These are phyloP conservation scores for Eulemur rufifrons DNA, from an alignment of 2,113 vertebrate genomes.

Conservation along the genomic window DNA sequence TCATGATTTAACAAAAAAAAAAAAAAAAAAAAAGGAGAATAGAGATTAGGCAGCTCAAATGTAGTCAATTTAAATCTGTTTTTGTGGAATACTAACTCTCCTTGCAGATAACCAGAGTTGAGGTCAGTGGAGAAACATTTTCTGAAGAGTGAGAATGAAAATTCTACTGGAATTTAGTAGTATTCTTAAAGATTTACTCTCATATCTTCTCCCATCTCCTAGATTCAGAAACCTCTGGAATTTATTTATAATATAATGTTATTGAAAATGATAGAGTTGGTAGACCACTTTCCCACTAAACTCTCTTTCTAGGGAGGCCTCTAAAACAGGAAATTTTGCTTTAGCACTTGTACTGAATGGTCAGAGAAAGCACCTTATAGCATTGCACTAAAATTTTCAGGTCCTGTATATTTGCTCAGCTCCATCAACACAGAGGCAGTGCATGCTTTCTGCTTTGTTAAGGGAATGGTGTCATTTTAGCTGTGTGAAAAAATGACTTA, in stretches of 20 bases:
- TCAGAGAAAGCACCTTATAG: conserved; percentile 73
- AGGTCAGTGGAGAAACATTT: neutral
- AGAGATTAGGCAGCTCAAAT: neutral
- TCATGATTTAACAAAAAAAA: neutral
- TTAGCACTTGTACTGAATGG: conserved; percentile 54
- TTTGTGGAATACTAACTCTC: neutral
- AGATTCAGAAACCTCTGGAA: conserved; percentile 23
- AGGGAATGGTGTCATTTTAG: conserved; percentile 78
- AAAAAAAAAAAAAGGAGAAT: neutral
- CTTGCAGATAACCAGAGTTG: neutral
- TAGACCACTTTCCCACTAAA: neutral
- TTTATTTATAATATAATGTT: neutral
- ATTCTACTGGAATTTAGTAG: neutral
- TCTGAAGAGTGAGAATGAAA: conserved; percentile 42
- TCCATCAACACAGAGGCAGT: conserved; percentile 54
- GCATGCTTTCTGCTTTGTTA: conserved; percentile 63
- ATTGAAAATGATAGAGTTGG: neutral
- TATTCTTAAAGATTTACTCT: conserved; percentile 31
- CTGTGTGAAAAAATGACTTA: conserved; percentile 76
- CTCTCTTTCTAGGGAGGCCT: neutral
- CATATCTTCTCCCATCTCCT: neutral
- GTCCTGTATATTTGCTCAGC: conserved; percentile 70
- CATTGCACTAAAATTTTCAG: conserved; percentile 74
- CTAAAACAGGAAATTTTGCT: neutral
- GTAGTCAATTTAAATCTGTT: neutral